Conservation (phyloP, 2,113 vertebrate genomes). For the Lathamus discolor region DNA sequence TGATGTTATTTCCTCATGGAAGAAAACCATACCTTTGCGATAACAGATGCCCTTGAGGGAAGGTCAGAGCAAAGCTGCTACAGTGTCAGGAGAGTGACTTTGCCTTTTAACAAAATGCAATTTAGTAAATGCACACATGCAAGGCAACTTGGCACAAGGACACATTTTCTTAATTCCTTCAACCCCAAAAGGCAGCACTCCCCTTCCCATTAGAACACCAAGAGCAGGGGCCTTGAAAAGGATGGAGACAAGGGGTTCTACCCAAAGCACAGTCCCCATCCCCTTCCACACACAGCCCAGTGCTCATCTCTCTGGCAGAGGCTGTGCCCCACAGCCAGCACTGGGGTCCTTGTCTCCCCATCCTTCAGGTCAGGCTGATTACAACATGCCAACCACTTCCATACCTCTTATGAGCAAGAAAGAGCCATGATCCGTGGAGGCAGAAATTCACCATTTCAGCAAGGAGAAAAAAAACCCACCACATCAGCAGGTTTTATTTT, state of each 20-base stretch:
- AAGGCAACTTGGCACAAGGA: not conserved
- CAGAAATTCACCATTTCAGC: not conserved
- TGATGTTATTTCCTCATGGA: not conserved
- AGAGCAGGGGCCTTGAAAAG: not conserved
- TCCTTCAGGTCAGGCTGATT: not conserved
- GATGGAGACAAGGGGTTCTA: not conserved
- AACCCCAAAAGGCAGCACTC: accelerated
- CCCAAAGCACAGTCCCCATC: not conserved
- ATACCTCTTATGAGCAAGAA: not conserved
- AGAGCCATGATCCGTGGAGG: not conserved
- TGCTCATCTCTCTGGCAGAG: not conserved
- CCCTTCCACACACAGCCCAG: not conserved
- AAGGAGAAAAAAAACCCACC: not conserved
- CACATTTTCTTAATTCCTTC: not conserved
- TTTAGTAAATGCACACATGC: not conserved
- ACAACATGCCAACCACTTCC: not conserved
- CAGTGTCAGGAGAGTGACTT: not conserved
- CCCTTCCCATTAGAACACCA: not conserved
- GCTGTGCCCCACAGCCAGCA: not conserved
- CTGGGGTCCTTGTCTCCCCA: too few relatives aligned
- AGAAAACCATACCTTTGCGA: not conserved
- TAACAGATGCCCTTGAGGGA: not conserved
- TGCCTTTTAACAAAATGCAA: not conserved
- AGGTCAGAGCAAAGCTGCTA: not conserved
- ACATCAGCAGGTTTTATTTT: not conserved